Conservation (phyloP, 2,888 invertebrate genomes). For the Ornithoptera alexandrae region DNA sequence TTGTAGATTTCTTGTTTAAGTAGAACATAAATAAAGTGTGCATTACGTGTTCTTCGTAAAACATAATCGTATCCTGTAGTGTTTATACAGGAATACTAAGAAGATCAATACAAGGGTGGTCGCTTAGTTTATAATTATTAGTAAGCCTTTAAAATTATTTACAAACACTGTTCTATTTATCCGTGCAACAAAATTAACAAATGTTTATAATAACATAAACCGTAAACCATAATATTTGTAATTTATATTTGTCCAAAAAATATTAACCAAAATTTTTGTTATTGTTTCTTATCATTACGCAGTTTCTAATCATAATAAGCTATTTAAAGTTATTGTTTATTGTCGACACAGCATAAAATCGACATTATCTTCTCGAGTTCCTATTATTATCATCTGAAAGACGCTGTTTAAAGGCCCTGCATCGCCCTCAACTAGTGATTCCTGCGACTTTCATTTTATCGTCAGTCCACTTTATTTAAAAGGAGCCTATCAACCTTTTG, state of each 20-base stretch:
- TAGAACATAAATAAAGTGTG: slow-evolving; percentile 30
- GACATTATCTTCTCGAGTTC: too few species aligned
- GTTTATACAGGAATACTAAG: slow-evolving; percentile 18
- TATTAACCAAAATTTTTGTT: neutral
- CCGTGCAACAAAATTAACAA: neutral
- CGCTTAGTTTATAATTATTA: slow-evolving; percentile 3
- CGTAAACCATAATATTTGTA: neutral
- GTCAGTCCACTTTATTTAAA: too few species aligned
- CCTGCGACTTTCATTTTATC: too few species aligned
- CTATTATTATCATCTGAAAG: too few species aligned
- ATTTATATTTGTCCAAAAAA: neutral
- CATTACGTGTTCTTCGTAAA: slow-evolving; percentile 25
- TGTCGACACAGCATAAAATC: too few species aligned
- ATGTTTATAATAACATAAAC: neutral
- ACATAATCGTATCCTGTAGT: slow-evolving; percentile 15
- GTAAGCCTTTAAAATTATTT: neutral
- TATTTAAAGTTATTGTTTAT: too few species aligned
- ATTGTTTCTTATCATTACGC: neutral
- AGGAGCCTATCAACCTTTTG: too few species aligned
- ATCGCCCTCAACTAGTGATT: too few species aligned
- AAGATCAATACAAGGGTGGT: slow-evolving; percentile 18
- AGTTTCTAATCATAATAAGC: too few species aligned
- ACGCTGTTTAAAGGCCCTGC: too few species aligned
- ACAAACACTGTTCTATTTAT: neutral
- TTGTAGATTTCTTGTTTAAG: slow-evolving; percentile 34